phyloP scores from a whole-genome alignment of 2,888 invertebrate genomes.

The Coleophora deauratella region DNA sequence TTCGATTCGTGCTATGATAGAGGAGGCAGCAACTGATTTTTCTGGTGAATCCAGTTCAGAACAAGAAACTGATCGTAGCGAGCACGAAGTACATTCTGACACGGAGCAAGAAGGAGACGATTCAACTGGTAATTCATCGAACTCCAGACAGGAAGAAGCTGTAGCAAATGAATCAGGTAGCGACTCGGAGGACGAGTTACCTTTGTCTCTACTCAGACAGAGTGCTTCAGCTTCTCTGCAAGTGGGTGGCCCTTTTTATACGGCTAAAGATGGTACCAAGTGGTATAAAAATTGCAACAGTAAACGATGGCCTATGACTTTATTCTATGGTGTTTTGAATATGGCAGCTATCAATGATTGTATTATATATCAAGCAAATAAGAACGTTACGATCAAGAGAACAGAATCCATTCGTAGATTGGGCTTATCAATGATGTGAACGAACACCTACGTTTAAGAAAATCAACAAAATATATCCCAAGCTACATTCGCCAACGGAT shows the following conservation, averaged over 20 bases:
- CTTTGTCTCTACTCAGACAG: slow-evolving; percentile 3
- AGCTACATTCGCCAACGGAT: slow-evolving; percentile 6
- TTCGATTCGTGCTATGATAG: slow-evolving; percentile 2
- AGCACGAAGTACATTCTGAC: slow-evolving; percentile 5
- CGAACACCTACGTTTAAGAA: slow-evolving; percentile 5
- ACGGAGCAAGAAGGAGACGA: slow-evolving; percentile 6
- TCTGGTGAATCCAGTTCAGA: slow-evolving; percentile 9
- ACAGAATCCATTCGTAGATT: slow-evolving; percentile 9
- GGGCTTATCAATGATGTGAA: slow-evolving; percentile 5
- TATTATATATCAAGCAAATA: slow-evolving; percentile 16
- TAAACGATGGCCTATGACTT: slow-evolving; percentile 20
- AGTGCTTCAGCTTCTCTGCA: slow-evolving; percentile 5
- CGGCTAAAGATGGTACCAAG: background rate
- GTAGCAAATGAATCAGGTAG: slow-evolving; percentile 2
- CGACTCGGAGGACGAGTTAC: background rate
- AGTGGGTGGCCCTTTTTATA: slow-evolving; percentile 4
- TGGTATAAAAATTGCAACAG: slow-evolving; percentile 5
- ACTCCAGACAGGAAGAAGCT: slow-evolving; percentile 2
- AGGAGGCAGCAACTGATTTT: slow-evolving; percentile 5
- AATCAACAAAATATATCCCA: slow-evolving; percentile 8
- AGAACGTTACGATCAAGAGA: slow-evolving; percentile 4
- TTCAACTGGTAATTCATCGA: slow-evolving; percentile 2
- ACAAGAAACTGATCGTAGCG: slow-evolving; percentile 7
- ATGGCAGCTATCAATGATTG: slow-evolving; percentile 16
- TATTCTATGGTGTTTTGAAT: slow-evolving; percentile 19